Evolutionary conservation across 2,797 vertebrate genomes (phyloP), one percentile per base, ranked within the genome.

Genomic region (Petrocephalus schoutedeni): DNA sequence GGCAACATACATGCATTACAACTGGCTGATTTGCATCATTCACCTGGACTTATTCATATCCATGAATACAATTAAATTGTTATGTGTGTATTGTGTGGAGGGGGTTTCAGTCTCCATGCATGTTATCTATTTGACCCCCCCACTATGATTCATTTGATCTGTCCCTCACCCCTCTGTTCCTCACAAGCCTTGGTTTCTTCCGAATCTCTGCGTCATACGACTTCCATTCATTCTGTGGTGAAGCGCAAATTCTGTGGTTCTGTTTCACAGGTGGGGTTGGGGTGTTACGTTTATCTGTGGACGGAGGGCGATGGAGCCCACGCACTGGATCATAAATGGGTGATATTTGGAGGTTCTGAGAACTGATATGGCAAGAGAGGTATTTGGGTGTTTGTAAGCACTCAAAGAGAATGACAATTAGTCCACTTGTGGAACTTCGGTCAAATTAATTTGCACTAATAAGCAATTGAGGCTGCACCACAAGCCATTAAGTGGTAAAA

Each of bases 311-410:
- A 10, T 1, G 61, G 61, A 14, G 74, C 7, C 2, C 16, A 80
- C 41, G n/a, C 41, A n/a, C 74, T 80, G 74, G 74, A 80, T 49
- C 19, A 80, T 36, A 49, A 41, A 14, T 80, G 74, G 74, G 19
- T 49, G 41, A n/a, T 77, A n/a, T 19, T 80, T 49, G 36, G 19
- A 80, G 41, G 19, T 49, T 80, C 16, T 45, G 41, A 80, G 74
- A 80, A 80, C 41, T 80, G 74, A 80, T n/a, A 80, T 80, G 41
- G 41, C 74, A 45, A 80, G 41, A 80, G 74, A 45, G 36, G 74
- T 19, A 49, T 3, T 49, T 41, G 41, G 19, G 41, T 80, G 74
- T n/a, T 49, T 80, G 45, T 49, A 41, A 9, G 74, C 41, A 80
- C 41, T 80, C 45, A 36, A n/a, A 80, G 41, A 80, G 41, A 80